Base-by-base conservation (phyloP, 2,888 invertebrate genomes). In the Caenorhabditis wallacei region DNA sequence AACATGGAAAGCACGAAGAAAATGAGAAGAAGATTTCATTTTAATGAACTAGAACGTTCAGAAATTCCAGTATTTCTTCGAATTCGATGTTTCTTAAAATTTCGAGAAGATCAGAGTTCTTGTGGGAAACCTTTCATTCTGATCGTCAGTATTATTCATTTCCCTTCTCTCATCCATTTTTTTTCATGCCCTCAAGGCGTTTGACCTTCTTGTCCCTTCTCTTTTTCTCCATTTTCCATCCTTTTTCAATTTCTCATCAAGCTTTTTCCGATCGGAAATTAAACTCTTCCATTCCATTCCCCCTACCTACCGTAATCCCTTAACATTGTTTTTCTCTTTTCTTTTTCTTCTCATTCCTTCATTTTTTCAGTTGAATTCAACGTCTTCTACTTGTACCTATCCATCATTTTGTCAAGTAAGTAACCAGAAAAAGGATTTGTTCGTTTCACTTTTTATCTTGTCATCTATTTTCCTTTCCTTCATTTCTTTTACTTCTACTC, bases 231-330 rank as follows among this genome's bases (percentile, higher is more conserved):
- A 35, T 72, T 46, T 48, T 75, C 56, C 54, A 35, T 48, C 54
- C 35, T 48, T 54, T 74, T 64, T 37, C 56, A 48, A 74, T 71
- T 71, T 71, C 56, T 56, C 56, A 64, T 56, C 56, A 64, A 48
- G 46, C 56, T n/a, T n/a, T n/a, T 30, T 56, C 64, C 74, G 40
- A 35, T 72, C 64, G 74, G 74, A 74, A 74, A 74, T 74, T 74
- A 74, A 74, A 74, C 74, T 63, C 64, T 30, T 74, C 56, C 56
- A 43, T 35, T 24, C 26, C 40, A 40, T 66, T 35, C 51, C n/a
- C n/a, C n/a, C 66, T 26, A 64, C 18, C 71, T 61, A 71, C 71
- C 71, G 61, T 64, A 74, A 63, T 74, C 64, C 64, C 40, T 13
- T 46, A 24, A 24, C 37, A 54, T 54, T 70, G 46, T 57, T 4